Evolutionary conservation across 2,888 invertebrate genomes (phyloP).

Genomic region (Microplitis deprimator): DNA sequence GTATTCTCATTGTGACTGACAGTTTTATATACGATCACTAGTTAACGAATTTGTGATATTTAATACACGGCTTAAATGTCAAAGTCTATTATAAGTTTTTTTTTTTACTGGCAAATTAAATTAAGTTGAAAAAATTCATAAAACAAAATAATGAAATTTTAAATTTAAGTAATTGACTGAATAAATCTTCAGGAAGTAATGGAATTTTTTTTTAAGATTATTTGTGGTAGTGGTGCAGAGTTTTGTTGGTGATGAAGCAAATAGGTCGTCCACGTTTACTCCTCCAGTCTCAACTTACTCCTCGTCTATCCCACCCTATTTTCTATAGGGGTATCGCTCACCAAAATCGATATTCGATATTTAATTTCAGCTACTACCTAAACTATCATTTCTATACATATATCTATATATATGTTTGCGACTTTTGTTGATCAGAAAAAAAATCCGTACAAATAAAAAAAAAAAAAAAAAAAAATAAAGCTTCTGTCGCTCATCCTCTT

Average conservation of each 20-base stretch:
- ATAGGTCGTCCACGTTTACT: conserved; percentile 47
- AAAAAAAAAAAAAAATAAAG: neutral
- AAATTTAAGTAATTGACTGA: too few relatives aligned
- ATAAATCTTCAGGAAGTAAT: neutral
- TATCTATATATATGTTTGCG: conserved; percentile 7
- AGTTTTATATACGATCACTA: neutral
- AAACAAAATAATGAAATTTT: too few relatives aligned
- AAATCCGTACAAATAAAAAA: conserved; percentile 7
- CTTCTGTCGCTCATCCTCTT: conserved; percentile 11
- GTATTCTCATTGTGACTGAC: neutral
- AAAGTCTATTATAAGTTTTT: conserved; percentile 5
- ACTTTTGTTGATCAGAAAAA: conserved; percentile 41
- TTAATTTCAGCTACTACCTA: conserved; percentile 56
- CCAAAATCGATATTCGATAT: conserved; percentile 61
- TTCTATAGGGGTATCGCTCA: conserved; percentile 38
- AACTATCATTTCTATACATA: conserved; percentile 29
- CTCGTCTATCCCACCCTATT: conserved; percentile 39
- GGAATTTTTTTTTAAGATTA: conserved; percentile 39
- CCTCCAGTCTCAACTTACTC: conserved; percentile 38
- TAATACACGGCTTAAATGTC: conserved; percentile 24
- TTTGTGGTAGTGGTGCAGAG: conserved; percentile 38
- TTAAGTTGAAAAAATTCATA: too few relatives aligned
- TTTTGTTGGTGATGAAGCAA: conserved; percentile 51
- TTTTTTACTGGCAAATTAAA: too few relatives aligned
- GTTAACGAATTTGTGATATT: neutral